Base-by-base conservation (phyloP, 2,888 invertebrate genomes). In the Eristalis intricaria region DNA sequence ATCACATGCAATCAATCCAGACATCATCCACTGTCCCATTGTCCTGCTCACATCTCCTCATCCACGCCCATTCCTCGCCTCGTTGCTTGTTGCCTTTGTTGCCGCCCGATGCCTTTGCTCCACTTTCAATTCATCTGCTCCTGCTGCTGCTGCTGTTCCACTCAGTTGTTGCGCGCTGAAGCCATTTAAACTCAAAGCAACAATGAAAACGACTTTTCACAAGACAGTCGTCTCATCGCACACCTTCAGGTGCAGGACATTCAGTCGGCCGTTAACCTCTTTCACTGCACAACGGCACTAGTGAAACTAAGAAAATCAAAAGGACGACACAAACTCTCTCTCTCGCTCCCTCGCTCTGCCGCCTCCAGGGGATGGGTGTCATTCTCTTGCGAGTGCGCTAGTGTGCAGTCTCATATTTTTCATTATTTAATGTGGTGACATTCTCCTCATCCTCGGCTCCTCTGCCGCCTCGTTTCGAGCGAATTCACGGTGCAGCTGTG, bases 391-490 rank as follows among this genome's bases (percentile, higher is more conserved):
- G 40, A 32, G 32, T 8, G 22, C 11, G 35, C 10, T 38, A 1
- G 35, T 38, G 50, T 74, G 74, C 82, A 79, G 86, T 86, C 78
- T 86, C 60, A 65, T 78, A 82, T 82, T 86, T 84, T 86, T 86
- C 82, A 86, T 86, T 86, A 78, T 86, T 78, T 83, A 83, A 75
- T 86, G 83, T 74, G 83, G 83, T 86, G 86, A 86, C 86, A 83
- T 83, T 82, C 78, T 71, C 78, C 65, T 10, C 77, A 63, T 50
- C 29, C 29, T 0, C 29, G 4, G 4, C 71, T 63, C 66, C 32
- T 64, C 60, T 60, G 4, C 43, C 63, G 76, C 75, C 70, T 79
- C 66, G 76, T 71, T 76, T 70, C 32, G 15, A 63, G 32, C 22
- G 43, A 50, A 50, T 61, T 22, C 15, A 56, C 15, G 35, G 35